Conservation (phyloP, 2,888 invertebrate species). For the Drosophila buzzatii region DNA sequence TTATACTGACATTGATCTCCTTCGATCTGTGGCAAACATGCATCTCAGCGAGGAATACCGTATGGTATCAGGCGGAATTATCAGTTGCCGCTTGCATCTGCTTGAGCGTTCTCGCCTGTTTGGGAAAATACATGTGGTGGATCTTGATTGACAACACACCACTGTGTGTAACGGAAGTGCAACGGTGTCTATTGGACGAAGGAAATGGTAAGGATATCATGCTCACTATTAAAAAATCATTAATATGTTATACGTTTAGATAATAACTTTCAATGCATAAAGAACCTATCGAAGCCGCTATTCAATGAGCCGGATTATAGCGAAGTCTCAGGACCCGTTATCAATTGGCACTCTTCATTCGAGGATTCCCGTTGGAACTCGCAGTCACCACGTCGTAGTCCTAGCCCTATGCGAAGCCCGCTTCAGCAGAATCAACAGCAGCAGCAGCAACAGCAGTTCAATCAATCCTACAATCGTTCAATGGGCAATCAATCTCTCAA, state of each 20-base stretch:
- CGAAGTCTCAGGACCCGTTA: constrained; percentile 64
- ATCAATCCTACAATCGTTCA: not conserved
- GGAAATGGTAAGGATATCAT: constrained; percentile 76
- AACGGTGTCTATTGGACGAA: constrained; percentile 86
- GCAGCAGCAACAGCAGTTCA: constrained; percentile 6
- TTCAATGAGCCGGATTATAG: constrained; percentile 59
- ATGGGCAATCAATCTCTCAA: constrained; percentile 62
- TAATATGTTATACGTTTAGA: constrained; percentile 57
- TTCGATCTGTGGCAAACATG: constrained; percentile 82
- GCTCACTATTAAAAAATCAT: not conserved
- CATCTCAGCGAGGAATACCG: constrained; percentile 55
- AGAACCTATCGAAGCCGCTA: constrained; percentile 31
- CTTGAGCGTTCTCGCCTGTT: constrained; percentile 86
- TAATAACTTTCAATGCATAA: constrained; percentile 72
- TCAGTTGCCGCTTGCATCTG: constrained; percentile 84
- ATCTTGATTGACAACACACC: constrained; percentile 83
- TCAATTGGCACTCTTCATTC: constrained; percentile 85
- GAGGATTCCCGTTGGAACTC: constrained; percentile 84
- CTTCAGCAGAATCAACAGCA: constrained; percentile 41
- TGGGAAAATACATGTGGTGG: constrained; percentile 85
- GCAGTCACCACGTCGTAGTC: constrained; percentile 78
- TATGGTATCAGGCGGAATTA: constrained; percentile 86
- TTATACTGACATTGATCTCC: constrained; percentile 73
- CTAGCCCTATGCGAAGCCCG: constrained; percentile 66
- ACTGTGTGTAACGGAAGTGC: constrained; percentile 86